A percentile compares a stretch with the other conserved stretches of the same genome.
Evolutionary conservation across 2,113 vertebrate species (phyloP).

Genomic region (Puffinus mauretanicus): DNA sequence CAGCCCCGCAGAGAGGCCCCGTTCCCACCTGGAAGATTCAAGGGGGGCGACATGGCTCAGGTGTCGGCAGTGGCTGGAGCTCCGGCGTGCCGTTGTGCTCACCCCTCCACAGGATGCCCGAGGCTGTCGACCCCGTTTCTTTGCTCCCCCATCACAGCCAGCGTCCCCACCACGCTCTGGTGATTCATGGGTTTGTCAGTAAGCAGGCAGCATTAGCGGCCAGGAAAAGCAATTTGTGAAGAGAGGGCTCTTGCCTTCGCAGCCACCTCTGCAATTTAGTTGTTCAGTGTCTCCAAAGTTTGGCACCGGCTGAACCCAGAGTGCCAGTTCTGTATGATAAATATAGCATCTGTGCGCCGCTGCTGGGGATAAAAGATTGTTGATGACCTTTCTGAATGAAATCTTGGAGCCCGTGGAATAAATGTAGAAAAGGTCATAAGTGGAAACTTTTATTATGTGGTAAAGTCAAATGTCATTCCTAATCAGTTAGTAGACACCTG

Average conservation of each 20-base stretch:
- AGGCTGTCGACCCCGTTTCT: fast-evolving
- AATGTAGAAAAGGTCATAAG: slow-evolving; percentile 81
- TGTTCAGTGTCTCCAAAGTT: background rate
- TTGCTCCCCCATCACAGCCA: background rate
- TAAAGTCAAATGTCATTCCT: slow-evolving; percentile 70
- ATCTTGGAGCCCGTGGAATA: slow-evolving; percentile 77
- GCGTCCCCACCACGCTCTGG: fast-evolving
- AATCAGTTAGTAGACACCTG: slow-evolving; percentile 63
- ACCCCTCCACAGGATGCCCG: fast-evolving
- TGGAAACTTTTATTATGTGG: slow-evolving; percentile 35
- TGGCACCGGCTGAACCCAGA: background rate
- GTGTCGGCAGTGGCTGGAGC: fast-evolving
- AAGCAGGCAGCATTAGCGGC: fast-evolving
- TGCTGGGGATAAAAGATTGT: slow-evolving; percentile 61
- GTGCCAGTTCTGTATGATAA: background rate
- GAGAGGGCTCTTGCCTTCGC: background rate
- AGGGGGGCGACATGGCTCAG: fast-evolving
- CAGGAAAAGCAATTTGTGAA: background rate
- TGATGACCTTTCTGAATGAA: slow-evolving; percentile 82
- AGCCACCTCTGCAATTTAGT: background rate
- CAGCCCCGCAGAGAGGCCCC: fast-evolving
- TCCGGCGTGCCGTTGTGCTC: fast-evolving
- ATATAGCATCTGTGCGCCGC: background rate
- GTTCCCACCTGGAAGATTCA: background rate
- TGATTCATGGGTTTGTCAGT: background rate